phyloP scores from a whole-genome alignment of 2,888 invertebrate genomes.

The Leptinotarsa juncta region DNA sequence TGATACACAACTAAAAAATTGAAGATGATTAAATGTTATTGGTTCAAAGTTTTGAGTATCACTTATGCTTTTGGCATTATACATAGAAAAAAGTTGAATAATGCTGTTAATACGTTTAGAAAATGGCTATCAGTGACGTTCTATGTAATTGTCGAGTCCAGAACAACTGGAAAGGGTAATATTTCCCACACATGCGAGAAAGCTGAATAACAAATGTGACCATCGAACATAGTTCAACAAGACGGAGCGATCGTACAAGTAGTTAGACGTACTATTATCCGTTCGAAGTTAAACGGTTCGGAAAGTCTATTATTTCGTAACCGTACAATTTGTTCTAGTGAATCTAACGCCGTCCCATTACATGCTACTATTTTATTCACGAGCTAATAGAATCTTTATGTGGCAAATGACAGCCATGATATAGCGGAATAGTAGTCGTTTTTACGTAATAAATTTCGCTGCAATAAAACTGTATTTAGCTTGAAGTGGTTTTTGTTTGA shows the following conservation, averaged over 20 bases:
- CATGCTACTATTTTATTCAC: slow-evolving; percentile 43
- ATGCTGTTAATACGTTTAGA: not conserved
- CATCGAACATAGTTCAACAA: slow-evolving; percentile 44
- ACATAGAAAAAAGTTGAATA: no score
- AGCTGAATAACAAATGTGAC: slow-evolving; percentile 49
- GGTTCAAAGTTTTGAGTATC: no score
- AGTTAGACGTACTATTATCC: slow-evolving; percentile 42
- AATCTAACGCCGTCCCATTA: slow-evolving; percentile 41
- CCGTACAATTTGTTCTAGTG: slow-evolving; percentile 44
- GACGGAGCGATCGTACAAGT: slow-evolving; percentile 45
- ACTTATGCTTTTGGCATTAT: no score
- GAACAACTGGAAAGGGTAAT: not conserved
- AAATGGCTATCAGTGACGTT: not conserved
- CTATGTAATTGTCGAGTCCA: not conserved
- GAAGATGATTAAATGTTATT: no score
- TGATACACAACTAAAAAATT: no score
- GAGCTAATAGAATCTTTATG: slow-evolving; percentile 42
- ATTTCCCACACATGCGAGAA: not conserved
- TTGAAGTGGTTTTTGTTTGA: slow-evolving; percentile 29
- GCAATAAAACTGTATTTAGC: slow-evolving; percentile 34
- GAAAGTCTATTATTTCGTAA: slow-evolving; percentile 47
- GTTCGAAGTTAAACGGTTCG: slow-evolving; percentile 44
- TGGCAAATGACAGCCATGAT: slow-evolving; percentile 38
- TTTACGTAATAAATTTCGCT: slow-evolving; percentile 27
- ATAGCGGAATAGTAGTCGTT: slow-evolving; percentile 31